phyloP scores from a whole-genome alignment of 2,113 vertebrate genomes.

The Anser brachyrhynchus region DNA sequence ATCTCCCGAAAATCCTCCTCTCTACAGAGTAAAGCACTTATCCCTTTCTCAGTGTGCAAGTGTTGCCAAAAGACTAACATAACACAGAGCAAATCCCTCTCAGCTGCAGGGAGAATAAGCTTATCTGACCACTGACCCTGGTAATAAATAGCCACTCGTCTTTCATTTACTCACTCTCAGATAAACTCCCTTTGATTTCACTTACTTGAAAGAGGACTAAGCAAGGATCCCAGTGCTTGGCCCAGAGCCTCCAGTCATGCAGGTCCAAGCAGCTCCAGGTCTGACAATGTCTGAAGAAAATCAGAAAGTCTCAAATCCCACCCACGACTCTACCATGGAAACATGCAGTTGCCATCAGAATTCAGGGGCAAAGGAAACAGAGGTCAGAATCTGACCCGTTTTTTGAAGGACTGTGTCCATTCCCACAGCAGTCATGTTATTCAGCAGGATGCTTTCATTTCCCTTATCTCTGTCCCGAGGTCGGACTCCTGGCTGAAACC shows the following conservation, averaged over 20 bases:
- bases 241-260: background rate
- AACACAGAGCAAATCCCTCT: constrained; percentile 49
- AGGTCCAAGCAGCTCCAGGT: background rate
- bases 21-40: background rate
- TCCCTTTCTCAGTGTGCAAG: background rate
- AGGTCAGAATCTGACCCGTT: background rate
- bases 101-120: constrained; percentile 49
- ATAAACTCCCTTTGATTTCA: background rate
- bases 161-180: background rate
- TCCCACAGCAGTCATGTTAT: background rate
- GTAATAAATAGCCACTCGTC: background rate
- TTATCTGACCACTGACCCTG: constrained; percentile 50
- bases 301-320: background rate
- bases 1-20: constrained; percentile 21
- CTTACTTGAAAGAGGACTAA: background rate
- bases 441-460: background rate
- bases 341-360: background rate
- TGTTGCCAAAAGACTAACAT: constrained; percentile 38
- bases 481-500: background rate
- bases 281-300: background rate
- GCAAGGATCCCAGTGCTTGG: background rate
- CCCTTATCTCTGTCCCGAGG: background rate
- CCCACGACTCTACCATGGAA: background rate
- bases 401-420: background rate
- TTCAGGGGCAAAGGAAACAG: background rate